These are phyloP conservation scores for Xestia c-nigrum DNA, from an alignment of 2,888 invertebrate genomes.

Conservation along the genomic window DNA sequence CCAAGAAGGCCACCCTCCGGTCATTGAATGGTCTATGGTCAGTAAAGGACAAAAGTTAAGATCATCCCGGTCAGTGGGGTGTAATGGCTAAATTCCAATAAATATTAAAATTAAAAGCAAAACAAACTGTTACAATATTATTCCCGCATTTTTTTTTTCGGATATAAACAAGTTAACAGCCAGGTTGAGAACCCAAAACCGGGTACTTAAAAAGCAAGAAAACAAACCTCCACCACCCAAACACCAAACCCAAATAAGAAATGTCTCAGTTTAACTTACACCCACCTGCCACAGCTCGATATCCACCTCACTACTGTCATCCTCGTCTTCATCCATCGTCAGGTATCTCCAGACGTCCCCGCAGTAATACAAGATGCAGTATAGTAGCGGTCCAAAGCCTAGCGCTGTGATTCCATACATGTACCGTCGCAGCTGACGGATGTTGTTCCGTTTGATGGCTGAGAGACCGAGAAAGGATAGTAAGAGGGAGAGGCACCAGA, in stretches of 20 bases:
- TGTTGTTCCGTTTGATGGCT: conserved; percentile 96
- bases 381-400: conserved; percentile 95
- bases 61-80: background rate
- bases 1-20: background rate
- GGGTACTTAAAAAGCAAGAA: conserved; percentile 20
- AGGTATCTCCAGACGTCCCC: conserved; percentile 96
- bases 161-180: background rate
- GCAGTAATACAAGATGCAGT: conserved; percentile 95
- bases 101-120: conserved; percentile 14
- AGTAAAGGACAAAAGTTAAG: background rate
- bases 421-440: conserved; percentile 94
- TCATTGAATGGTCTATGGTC: background rate
- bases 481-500: conserved; percentile 96
- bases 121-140: conserved; percentile 10
- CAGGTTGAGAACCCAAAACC: background rate
- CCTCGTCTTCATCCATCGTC: conserved; percentile 87
- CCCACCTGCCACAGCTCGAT: conserved; percentile 96
- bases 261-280: conserved; percentile 53
- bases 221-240: conserved; percentile 17
- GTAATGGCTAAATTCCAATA: background rate
- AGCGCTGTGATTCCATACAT: conserved; percentile 93
- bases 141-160: background rate
- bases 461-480: conserved; percentile 96
- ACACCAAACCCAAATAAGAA: conserved; percentile 11
- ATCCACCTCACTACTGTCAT: conserved; percentile 89